Base-by-base conservation (phyloP, 2,113 vertebrate genomes). In the Oostethus manadensis region DNA sequence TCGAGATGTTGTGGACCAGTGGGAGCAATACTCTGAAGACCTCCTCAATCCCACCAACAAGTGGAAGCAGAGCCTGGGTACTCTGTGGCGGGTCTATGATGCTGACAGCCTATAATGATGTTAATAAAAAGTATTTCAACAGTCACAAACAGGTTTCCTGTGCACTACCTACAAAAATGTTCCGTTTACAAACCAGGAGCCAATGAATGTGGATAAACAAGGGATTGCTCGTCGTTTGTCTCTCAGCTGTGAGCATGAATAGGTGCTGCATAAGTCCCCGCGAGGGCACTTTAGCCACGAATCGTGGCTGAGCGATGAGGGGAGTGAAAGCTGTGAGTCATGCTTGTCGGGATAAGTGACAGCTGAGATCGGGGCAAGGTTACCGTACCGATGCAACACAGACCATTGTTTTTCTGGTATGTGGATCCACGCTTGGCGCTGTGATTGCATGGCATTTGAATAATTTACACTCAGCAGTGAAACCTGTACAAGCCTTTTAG, bases 311-410 rank as follows among this genome's bases (percentile, higher is more conserved):
- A 59, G 76, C 81, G 83, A 76, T 75, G 48, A 67, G 55, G 70
- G 66, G 21, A 45, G 40, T 43, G 21, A 45, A 58, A 58, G 21
- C 8, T 58, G 42, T 82, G 79, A 82, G 66, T 85, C 81, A 84
- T 42, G 58, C 42, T 56, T 77, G 78, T 81, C 77, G 77, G 29
- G 26, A 35, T 38, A 64, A 83, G 23, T 80, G 83, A 85, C 79
- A 79, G 73, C 59, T 61, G 29, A 61, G 76, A 78, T 75, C 71
- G 56, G n/a, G 78, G 74, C 81, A 80, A 87, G 81, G 83, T 78
- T 75, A 80, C 49, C 53, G 56, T 59, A 56, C 42, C 51, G 75
- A 58, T 64, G 55, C 8, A 35, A 43, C 48, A 62, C 16, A 15
- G n/a, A 50, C n/a, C 2, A 33, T 7, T 44, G 11, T 75, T 50